Evolutionary conservation across 2,113 vertebrate genomes (phyloP), one percentile per base, ranked within the genome.

Genomic region (Dicrurus megarhynchus): DNA sequence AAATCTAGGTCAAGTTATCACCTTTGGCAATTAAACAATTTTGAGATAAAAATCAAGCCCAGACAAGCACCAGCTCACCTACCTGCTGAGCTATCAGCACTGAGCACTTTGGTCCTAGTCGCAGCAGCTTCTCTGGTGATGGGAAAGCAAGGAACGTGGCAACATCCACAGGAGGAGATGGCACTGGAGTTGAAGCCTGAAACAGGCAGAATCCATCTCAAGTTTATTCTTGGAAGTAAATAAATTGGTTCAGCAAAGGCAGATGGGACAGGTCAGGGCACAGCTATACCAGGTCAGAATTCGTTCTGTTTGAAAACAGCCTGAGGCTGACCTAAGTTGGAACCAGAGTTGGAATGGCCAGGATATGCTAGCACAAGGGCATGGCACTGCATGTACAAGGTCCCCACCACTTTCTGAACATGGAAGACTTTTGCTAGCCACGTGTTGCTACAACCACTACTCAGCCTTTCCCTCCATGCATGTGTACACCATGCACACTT

Each of bases 121-220:
- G 98, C 65, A 99, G 98, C 74, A 99, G 98, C 91, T 99, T 99
- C 91, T 99, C 99, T 3, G 99, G 98, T 3, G 99, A 99, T 1
- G 99, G 99, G 82, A 99, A 99, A 87, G 98, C 98, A 93, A 99
- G 98, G 96, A 99, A 99, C 0, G 98, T 98, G 49, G 98, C 97
- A 84, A 99, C 96, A 5, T 99, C 99, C 55, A 98, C 97, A 20
- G 99, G 98, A 53, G 98, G 97, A 93, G 96, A 88, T 7, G 98
- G 97, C 56, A 96, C 87, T 2, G 99, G 98, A 35, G 98, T 98
- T 20, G 98, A 98, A 59, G 98, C 95, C 99, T 98, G 87, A 23
- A 91, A 96, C 37, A 69, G 13, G 65, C 30, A 32, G 14, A 84
- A 83, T 44, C 10, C 68, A 71, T 37, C 55, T 71, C 53, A 92